These are phyloP conservation scores for Drosophila sucinea DNA, from an alignment of 1,140 invertebrate genomes.

Conservation along the genomic window DNA sequence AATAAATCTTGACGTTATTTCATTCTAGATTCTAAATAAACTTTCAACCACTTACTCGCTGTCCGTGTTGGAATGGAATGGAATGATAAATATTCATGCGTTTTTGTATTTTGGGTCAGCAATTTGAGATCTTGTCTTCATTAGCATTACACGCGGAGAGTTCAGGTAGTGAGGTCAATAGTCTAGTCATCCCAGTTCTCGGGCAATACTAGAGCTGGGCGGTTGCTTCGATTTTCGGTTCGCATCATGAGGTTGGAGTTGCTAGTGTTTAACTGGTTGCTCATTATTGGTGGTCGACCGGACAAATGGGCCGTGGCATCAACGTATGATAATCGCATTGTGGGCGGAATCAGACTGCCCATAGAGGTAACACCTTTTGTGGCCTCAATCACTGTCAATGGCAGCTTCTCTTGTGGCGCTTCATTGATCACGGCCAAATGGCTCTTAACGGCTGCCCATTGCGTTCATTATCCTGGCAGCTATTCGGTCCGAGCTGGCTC, in stretches of 20 bases:
- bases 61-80: not conserved
- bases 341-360: constrained; percentile 43
- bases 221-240: constrained; percentile 26
- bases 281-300: constrained; percentile 25
- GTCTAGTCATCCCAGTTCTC: constrained; percentile 21
- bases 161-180: constrained; percentile 35
- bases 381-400: constrained; percentile 29
- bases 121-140: constrained; percentile 12
- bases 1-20: not conserved
- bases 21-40: not conserved
- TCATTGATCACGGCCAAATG: constrained; percentile 39
- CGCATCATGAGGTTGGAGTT: constrained; percentile 28
- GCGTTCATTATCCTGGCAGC: constrained; percentile 31
- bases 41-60: not conserved
- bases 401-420: constrained; percentile 39
- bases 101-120: constrained; percentile 28
- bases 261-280: constrained; percentile 6
- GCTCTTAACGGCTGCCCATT: constrained; percentile 54
- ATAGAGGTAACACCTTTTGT: constrained; percentile 35
- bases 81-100: constrained; percentile 34
- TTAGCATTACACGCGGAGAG: constrained; percentile 40
- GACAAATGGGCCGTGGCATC: constrained; percentile 10
- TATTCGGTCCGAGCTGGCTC: constrained; percentile 52
- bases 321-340: constrained; percentile 24
- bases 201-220: not conserved